Base-by-base conservation (phyloP, 2,888 invertebrate genomes). In the Agriopis marginaria region DNA sequence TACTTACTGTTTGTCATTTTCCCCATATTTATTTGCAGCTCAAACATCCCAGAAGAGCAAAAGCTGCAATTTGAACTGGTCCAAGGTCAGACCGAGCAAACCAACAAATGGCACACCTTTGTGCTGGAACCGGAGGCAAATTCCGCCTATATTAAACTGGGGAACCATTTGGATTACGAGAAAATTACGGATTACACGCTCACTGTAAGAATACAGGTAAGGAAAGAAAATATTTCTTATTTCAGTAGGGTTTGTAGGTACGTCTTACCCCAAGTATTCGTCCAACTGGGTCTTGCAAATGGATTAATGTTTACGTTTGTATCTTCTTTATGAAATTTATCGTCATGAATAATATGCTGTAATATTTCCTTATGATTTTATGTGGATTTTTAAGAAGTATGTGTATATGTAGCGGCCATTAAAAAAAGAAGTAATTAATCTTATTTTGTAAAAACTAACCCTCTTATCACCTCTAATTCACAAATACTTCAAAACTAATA, bases 21-120 rank as follows among this genome's bases (percentile, higher is more conserved):
- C 7, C 23, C n/a, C 44, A 9, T 53, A 32, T 70, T 77, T 70
- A 65, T 73, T 77, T 74, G 68, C 78, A 96, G 96, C 51, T 97
- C 98, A 6, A 97, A 97, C 86, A 97, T 97, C 76, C 95, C 96
- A 0, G 96, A 97, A 79, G 96, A 96, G 81, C 95, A 96, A 63
- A 96, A 96, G 81, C 94, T 98, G 11, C 96, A 97, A 73, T 98
- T 98, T 82, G 97, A 97, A 84, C 90, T 98, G 64, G 96, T 97
- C 8, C 96, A 96, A 77, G 98, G 98, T 0, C 96, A 97, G 82
- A 98, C 98, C 0, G 97, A 97, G 79, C 98, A 98, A 88, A 97
- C 98, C 0, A 98, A 98, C 84, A 97, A 97, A 86, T 96, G 95
- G 84, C 97, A 96, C 79, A 97, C 97, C 0, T 98, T 97, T 82